A percentile compares a stretch with the other conserved stretches of the same genome.
These are phyloP conservation scores for Oreortyx pictus DNA, from an alignment of 2,797 vertebrate genomes.

Conservation along the genomic window DNA sequence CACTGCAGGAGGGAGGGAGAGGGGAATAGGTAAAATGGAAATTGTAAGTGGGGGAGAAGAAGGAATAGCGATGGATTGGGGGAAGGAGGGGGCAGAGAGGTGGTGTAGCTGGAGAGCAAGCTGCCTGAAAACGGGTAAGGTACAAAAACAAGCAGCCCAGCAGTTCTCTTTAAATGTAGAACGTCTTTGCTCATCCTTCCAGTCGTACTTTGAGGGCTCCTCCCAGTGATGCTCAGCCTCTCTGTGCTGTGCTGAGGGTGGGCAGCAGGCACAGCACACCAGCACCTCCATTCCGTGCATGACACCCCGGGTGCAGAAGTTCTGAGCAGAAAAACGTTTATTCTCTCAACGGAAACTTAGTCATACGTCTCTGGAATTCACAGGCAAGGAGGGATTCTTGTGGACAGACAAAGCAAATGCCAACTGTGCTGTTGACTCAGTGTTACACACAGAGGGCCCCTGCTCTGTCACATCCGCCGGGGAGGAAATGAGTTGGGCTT, in stretches of 20 bases:
- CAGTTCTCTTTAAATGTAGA: not conserved
- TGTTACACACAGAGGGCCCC: not conserved
- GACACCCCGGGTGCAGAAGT: not conserved
- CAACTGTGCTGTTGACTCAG: not conserved
- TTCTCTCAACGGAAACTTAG: not conserved
- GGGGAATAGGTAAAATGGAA: not conserved
- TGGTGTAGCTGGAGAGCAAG: not conserved
- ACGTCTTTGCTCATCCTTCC: not conserved
- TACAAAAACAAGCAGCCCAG: not conserved
- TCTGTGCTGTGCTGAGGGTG: fast-evolving
- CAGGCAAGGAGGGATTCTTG: not conserved
- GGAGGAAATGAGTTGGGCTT: not conserved
- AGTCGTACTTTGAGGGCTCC: not conserved
- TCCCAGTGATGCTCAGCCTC: not conserved
- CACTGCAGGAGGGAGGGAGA: not conserved
- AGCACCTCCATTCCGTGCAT: not conserved
- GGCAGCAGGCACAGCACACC: fast-evolving
- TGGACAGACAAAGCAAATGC: not conserved
- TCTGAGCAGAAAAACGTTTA: not conserved
- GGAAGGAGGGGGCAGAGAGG: too few relatives aligned
- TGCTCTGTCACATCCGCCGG: not conserved
- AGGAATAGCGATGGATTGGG: not conserved
- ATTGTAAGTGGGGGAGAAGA: not conserved
- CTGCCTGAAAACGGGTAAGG: not conserved
- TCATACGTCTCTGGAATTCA: not conserved